Evolutionary conservation across 2,888 invertebrate genomes (phyloP).

Genomic region (Hyposoter dolosus): DNA sequence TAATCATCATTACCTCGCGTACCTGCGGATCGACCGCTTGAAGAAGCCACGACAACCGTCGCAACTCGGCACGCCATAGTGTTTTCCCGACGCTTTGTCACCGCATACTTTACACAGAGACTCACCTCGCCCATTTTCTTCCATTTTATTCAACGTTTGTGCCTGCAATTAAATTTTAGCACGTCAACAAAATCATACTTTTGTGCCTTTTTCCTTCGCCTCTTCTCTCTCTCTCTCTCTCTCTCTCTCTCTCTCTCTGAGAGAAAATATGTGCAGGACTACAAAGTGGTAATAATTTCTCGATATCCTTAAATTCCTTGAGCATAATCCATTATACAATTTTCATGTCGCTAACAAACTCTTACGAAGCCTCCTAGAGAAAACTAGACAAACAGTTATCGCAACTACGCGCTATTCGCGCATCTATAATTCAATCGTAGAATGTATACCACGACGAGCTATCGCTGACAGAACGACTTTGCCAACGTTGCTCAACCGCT

Average conservation of each 20-base stretch:
- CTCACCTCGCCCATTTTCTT: conserved; percentile 84
- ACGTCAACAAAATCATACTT: background rate
- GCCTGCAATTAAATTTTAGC: background rate
- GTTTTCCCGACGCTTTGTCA: conserved; percentile 94
- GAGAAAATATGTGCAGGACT: no score
- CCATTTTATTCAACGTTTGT: conserved; percentile 75
- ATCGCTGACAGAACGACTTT: background rate
- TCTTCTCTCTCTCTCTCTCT: no score
- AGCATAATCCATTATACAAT: background rate
- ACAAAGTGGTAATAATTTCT: background rate
- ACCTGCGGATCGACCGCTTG: conserved; percentile 93
- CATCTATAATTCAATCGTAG: conserved; percentile 24
- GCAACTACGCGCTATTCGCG: background rate
- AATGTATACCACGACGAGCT: conserved; percentile 7
- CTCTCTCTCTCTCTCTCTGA: no score
- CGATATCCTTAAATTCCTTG: background rate
- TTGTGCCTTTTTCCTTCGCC: background rate
- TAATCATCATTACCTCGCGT: conserved; percentile 86
- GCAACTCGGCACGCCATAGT: conserved; percentile 96
- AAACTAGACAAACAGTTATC: background rate
- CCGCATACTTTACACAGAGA: conserved; percentile 94
- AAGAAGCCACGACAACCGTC: conserved; percentile 97
- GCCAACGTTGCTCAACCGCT: background rate
- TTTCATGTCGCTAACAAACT: background rate
- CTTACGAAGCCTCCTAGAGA: background rate